Evolutionary conservation across 2,888 invertebrate genomes (phyloP).

Genomic region (Azorinus chamasolen): DNA sequence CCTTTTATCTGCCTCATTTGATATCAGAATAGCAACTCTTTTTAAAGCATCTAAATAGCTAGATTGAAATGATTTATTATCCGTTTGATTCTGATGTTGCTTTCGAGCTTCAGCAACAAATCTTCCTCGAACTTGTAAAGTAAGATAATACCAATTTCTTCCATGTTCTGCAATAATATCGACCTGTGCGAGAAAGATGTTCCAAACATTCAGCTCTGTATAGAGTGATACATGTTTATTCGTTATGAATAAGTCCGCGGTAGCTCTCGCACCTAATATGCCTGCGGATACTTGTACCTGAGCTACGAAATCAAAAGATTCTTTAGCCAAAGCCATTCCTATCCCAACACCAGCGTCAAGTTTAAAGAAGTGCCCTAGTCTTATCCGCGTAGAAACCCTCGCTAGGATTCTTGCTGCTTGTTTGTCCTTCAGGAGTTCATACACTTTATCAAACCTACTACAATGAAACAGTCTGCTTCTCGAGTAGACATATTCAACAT

Average conservation of each 20-base stretch:
- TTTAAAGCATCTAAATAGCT: constrained; percentile 59
- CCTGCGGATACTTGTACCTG: constrained; percentile 18
- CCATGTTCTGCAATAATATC: constrained; percentile 39
- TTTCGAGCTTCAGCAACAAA: constrained; percentile 40
- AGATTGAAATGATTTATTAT: constrained; percentile 41
- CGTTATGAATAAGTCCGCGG: constrained; percentile 33
- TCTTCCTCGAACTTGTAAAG: constrained; percentile 37
- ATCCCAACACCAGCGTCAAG: constrained; percentile 12
- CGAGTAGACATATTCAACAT: constrained; percentile 54
- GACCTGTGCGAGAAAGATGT: constrained; percentile 40
- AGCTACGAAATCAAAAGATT: constrained; percentile 3
- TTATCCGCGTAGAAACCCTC: neutral
- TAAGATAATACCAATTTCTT: constrained; percentile 39
- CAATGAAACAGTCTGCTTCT: constrained; percentile 26
- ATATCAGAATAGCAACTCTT: constrained; percentile 23
- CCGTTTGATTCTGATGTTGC: constrained; percentile 30
- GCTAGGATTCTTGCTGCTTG: constrained; percentile 38
- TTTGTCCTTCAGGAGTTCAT: constrained; percentile 38
- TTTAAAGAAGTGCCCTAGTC: constrained; percentile 24
- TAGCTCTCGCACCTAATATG: constrained; percentile 27
- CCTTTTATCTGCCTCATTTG: constrained; percentile 44
- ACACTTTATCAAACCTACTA: constrained; percentile 39
- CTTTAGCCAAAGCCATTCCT: constrained; percentile 33
- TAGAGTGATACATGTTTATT: constrained; percentile 21
- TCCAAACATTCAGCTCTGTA: constrained; percentile 55